A percentile compares a stretch with the other conserved stretches of the same genome.
Conservation (phyloP, 2,113 vertebrate species). For the Sciurus niger region DNA sequence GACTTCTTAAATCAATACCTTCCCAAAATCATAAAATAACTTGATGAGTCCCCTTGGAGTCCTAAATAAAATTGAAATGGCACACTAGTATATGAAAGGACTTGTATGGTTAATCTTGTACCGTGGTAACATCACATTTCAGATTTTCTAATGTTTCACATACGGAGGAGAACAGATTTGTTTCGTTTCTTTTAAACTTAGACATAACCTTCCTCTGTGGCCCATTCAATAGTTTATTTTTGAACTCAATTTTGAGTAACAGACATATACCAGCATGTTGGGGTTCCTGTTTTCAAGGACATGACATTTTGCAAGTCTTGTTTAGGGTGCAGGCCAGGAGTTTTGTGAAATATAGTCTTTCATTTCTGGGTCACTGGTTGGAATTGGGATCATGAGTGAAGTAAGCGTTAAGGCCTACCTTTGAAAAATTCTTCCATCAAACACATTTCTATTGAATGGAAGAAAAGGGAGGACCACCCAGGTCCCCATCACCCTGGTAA, state of each 20-base stretch:
- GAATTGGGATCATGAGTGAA: constrained; percentile 60
- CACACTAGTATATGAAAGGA: background rate
- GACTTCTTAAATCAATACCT: background rate
- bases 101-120: background rate
- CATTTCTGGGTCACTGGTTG: constrained; percentile 62
- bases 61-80: background rate
- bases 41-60: background rate
- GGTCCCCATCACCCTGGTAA: background rate
- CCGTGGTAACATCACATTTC: background rate
- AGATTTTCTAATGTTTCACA: background rate
- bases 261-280: background rate
- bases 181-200: constrained; percentile 42
- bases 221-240: constrained; percentile 12
- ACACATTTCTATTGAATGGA: background rate
- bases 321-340: background rate
- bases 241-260: constrained; percentile 42
- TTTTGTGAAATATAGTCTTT: constrained; percentile 42
- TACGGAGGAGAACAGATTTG: background rate
- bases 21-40: background rate
- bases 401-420: background rate
- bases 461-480: background rate
- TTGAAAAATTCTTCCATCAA: constrained; percentile 24
- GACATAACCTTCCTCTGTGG: background rate
- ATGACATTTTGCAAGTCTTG: constrained; percentile 52
- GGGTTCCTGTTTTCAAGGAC: constrained; percentile 50